These are phyloP conservation scores for Strix occidentalis DNA, from an alignment of 2,797 vertebrate species.

Conservation along the genomic window DNA sequence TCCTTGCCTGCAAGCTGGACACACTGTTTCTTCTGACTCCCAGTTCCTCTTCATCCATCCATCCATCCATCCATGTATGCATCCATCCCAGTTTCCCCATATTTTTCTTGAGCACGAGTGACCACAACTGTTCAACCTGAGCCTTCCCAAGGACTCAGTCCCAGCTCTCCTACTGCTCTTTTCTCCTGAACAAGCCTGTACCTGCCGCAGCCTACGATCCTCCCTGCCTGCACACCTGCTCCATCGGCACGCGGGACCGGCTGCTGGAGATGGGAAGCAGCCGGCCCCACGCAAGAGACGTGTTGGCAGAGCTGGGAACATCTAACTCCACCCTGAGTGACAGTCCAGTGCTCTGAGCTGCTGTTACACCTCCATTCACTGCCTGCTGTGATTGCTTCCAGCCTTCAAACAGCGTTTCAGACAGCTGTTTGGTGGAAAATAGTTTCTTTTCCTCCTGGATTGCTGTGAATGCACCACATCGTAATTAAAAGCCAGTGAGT, in stretches of 20 bases:
- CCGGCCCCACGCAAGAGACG: accelerated
- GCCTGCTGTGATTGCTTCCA: not conserved
- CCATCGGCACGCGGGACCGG: accelerated
- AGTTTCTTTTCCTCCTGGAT: not conserved
- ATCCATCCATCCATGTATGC: not conserved
- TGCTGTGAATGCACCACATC: not conserved
- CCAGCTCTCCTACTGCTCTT: not conserved
- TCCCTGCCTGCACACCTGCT: not conserved
- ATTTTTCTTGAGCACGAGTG: not conserved
- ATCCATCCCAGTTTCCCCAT: not conserved
- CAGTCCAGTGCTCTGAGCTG: not conserved
- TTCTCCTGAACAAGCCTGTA: not conserved
- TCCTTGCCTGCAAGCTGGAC: not conserved
- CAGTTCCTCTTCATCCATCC: not conserved
- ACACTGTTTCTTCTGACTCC: not conserved
- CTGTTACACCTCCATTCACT: not conserved
- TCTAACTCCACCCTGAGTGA: not conserved
- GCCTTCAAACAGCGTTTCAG: not conserved
- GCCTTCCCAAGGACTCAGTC: not conserved
- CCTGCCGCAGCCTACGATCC: accelerated
- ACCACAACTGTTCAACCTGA: not conserved
- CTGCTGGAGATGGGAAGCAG: not conserved
- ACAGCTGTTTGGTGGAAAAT: not conserved
- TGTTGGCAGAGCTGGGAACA: not conserved
- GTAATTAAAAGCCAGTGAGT: not conserved